Base-by-base conservation (phyloP, 2,113 vertebrate genomes). In the Phyllostomus hastatus region DNA sequence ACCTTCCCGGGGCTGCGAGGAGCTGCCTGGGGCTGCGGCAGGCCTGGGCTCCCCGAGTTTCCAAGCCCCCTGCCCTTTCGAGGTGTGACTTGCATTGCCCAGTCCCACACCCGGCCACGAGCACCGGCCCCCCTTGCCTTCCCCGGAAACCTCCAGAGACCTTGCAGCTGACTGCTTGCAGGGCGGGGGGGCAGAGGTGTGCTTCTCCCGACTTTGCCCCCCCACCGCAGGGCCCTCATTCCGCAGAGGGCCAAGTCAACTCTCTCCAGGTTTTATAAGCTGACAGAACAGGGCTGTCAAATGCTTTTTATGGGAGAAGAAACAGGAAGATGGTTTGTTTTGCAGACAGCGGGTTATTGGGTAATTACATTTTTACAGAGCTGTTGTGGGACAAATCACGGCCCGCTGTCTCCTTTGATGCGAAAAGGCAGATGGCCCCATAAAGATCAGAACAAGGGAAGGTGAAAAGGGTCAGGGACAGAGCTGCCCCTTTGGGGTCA, bases 321-420 rank as follows among this genome's bases (percentile, higher is more conserved):
- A 98, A 98, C 98, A 98, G 98, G 98, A 98, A 98, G 98, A 98
- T 98, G 97, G 97, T 97, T 98, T 98, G 98, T 97, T 98, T 98
- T 97, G 98, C 98, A 98, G 98, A 98, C 98, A 98, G 98, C 95
- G 73, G 97, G 98, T 98, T 98, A 98, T 98, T 98, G 98, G 98
- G 98, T 98, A 98, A 98, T 98, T 98, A 98, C 98, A 97, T 94
- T 98, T 99, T 99, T 99, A 99, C 98, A 98, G 98, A 98, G 97
- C 98, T 98, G 98, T 98, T 97, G 98, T 97, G 95, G 98, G 98
- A 98, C 98, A 98, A 98, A 98, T 98, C 98, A 83, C 96, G 97
- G 98, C 96, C 96, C 95, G 96, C 98, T 97, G 96, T 98, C 98
- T 97, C 98, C 98, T 99, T 99, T 99, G 98, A 98, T 98, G 98